phyloP scores from a whole-genome alignment of 1,140 invertebrate species.

The Leptinotarsa lineolata region DNA sequence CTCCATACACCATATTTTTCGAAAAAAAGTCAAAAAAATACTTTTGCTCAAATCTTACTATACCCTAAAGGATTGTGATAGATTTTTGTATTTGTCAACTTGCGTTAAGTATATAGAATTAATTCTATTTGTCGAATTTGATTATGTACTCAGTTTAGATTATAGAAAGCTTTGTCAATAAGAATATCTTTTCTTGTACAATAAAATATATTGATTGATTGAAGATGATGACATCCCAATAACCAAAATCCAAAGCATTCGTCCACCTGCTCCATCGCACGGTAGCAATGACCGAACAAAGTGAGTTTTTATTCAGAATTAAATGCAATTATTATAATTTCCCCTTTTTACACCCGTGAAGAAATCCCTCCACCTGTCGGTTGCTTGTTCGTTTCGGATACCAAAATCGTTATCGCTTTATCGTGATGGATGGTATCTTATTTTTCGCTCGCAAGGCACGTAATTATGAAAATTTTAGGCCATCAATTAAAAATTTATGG shows the following conservation, averaged over 20 bases:
- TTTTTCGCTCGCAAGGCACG: not conserved
- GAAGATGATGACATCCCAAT: too few relatives aligned
- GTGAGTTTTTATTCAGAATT: not conserved
- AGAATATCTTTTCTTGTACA: too few relatives aligned
- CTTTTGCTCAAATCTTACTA: too few relatives aligned
- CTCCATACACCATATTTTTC: too few relatives aligned
- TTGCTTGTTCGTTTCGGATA: not conserved
- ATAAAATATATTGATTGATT: too few relatives aligned
- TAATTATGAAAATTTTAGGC: constrained; percentile 4
- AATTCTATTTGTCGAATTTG: too few relatives aligned
- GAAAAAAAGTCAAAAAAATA: too few relatives aligned
- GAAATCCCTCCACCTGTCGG: not conserved
- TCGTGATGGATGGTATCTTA: not conserved
- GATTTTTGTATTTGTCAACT: too few relatives aligned
- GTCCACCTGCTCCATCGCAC: not conserved
- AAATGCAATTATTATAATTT: constrained; percentile 9
- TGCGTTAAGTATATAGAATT: too few relatives aligned
- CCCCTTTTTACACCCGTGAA: not conserved
- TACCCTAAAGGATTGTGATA: too few relatives aligned
- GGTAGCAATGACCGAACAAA: constrained; percentile 7
- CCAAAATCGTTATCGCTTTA: not conserved
- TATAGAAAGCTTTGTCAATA: too few relatives aligned
- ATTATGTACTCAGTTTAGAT: too few relatives aligned
- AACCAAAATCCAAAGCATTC: not conserved
- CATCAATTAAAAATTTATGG: constrained; percentile 6